A percentile compares a stretch with the other conserved stretches of the same genome.
Conservation (phyloP, 1,140 invertebrate genomes). For the Anagrus nilaparvatae region DNA sequence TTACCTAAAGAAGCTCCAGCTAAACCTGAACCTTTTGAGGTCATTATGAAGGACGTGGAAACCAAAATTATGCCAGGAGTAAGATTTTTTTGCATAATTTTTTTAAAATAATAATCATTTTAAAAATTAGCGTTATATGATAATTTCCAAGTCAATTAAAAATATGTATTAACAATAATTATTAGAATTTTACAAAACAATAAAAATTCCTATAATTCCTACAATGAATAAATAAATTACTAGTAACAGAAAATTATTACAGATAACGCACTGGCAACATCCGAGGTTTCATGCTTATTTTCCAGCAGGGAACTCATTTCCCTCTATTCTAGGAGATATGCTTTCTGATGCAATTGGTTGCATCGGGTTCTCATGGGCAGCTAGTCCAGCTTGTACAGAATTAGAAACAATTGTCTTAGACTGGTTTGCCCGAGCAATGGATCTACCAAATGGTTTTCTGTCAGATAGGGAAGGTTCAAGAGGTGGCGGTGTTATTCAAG, state of each 20-base stretch:
- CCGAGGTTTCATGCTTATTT: constrained; percentile 94
- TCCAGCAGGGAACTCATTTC: constrained; percentile 88
- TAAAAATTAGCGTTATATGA: too few species aligned
- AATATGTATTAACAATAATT: too few species aligned
- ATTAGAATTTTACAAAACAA: too few species aligned
- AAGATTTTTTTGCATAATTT: too few species aligned
- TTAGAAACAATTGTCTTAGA: constrained; percentile 69
- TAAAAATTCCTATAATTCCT: too few species aligned
- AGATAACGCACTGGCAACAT: constrained; percentile 95
- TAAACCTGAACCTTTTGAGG: constrained; percentile 72
- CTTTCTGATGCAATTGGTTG: constrained; percentile 83
- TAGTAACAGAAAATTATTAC: too few species aligned
- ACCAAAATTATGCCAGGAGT: constrained; percentile 87
- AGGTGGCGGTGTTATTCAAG: constrained; percentile 71
- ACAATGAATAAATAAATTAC: too few species aligned
- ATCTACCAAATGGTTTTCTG: constrained; percentile 45
- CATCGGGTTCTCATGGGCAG: constrained; percentile 93
- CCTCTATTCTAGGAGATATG: constrained; percentile 90
- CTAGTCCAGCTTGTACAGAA: constrained; percentile 76
- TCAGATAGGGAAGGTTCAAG: constrained; percentile 39
- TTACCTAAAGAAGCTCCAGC: constrained; percentile 69
- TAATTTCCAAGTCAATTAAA: too few species aligned
- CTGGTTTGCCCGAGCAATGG: constrained; percentile 50
- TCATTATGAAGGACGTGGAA: constrained; percentile 83
- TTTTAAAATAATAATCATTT: too few species aligned